Base-by-base conservation (phyloP, 1,140 invertebrate species). In the Glossosoma conforme region DNA sequence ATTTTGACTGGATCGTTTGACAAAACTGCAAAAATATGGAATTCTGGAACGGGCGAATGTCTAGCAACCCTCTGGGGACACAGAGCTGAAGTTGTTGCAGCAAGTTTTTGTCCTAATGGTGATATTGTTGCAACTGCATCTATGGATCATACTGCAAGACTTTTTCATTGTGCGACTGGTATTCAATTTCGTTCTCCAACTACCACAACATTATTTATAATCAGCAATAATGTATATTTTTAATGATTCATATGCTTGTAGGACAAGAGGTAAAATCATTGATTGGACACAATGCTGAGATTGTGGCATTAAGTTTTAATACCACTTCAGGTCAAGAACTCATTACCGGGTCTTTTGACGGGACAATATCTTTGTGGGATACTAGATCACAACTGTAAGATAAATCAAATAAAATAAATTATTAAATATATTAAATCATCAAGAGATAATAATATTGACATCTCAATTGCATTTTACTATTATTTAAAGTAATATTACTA, bases 1-100 rank as follows among this genome's bases (percentile, higher is more conserved):
- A 81, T 89, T 13, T 68, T 86, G 19, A 89, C 87, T 0, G 85
- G 84, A 22, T 89, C 86, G 0, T 91, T 91, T 65, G 88, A 91
- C 65, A 86, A 84, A 64, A 87, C 86, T 0, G 83, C 81, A 18
- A 82, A 77, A 56, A 66, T 91, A 38, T 90, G 87, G 87, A 76
- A 77, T 47, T 68, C 79, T 1, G 72, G 71, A 44, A 81, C 75
- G 1, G 87, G 83, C 0, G 79, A 84, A 42, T 87, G 83, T 61
- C 67, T 83, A 18, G 69, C 79, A 44, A 87, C 81, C 0, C 75
- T 87, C 50, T 78, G 78, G 71, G 87, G 88, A 1, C 87, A 91
- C 61, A 71, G 74, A 1, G 84, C 78, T 0, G 86, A 89, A 69
- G 79, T 91, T 37, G 84, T 88, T 42, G 80, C 79, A 14, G 74